A percentile compares a stretch with the other conserved stretches of the same genome.
phyloP scores from a whole-genome alignment of 2,113 vertebrate genomes.

The Mugil cephalus region DNA sequence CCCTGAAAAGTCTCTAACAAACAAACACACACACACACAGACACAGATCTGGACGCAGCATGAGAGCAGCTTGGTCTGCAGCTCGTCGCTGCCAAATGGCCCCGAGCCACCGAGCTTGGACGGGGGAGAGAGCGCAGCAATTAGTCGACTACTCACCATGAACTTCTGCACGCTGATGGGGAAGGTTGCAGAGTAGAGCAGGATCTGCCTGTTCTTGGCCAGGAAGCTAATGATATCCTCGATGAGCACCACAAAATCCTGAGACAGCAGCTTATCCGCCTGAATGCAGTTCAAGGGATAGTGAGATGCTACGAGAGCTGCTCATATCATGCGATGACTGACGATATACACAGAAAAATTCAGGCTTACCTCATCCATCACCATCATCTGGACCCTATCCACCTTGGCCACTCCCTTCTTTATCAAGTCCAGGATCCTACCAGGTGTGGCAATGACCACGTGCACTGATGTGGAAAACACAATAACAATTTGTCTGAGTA shows the following conservation, averaged over 20 bases:
- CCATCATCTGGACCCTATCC: conserved; percentile 84
- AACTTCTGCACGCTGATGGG: conserved; percentile 87
- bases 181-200: conserved; percentile 88
- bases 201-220: conserved; percentile 85
- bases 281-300: conserved; percentile 64
- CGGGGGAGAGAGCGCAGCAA: conserved; percentile 18
- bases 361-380: conserved; percentile 86
- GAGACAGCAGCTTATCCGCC: conserved; percentile 89
- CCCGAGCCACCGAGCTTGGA: conserved; percentile 18
- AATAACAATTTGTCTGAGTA: neutral
- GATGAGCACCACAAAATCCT: conserved; percentile 86
- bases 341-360: neutral
- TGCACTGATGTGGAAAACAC: conserved; percentile 73
- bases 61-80: conserved; percentile 49
- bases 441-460: conserved; percentile 85
- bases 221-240: conserved; percentile 88
- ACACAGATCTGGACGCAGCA: conserved; percentile 11
- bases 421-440: conserved; percentile 85
- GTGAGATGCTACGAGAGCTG: neutral
- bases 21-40: too few relatives aligned
- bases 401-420: conserved; percentile 87
- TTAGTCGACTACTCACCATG: conserved; percentile 79
- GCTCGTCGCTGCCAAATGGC: conserved; percentile 62
- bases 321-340: neutral
- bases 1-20: neutral